Evolutionary conservation across 1,140 invertebrate species (phyloP).

Genomic region (Drosophila repleta): DNA sequence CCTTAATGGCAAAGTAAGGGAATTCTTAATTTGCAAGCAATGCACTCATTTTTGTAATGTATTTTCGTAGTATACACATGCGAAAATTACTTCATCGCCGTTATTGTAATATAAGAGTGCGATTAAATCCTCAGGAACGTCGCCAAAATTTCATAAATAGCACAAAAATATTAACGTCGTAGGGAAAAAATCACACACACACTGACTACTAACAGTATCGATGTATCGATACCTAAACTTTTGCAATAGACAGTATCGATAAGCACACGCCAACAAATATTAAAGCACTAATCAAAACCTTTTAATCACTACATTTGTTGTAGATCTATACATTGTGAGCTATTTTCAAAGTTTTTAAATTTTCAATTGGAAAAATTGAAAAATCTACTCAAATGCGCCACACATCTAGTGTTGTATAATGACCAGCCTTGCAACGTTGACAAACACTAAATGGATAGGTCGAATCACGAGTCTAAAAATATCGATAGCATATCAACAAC

Average conservation of each 20-base stretch:
- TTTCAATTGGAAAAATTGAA: not conserved
- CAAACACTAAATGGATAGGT: conserved; percentile 12
- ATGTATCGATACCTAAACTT: conserved; percentile 29
- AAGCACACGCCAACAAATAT: not conserved
- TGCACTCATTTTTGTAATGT: conserved; percentile 32
- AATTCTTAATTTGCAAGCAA: conserved; percentile 43
- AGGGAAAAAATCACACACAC: conserved; percentile 52
- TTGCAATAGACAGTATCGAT: conserved; percentile 14
- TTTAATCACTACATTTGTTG: not conserved
- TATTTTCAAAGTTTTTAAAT: not conserved
- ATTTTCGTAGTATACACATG: conserved; percentile 18
- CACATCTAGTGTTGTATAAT: conserved; percentile 25
- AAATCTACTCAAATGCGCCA: conserved; percentile 9
- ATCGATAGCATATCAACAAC: conserved; percentile 55
- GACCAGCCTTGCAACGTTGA: not conserved
- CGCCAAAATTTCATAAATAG: conserved; percentile 28
- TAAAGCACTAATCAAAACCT: not conserved
- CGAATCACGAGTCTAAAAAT: conserved; percentile 6
- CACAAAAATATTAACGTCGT: conserved; percentile 46
- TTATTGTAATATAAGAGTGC: conserved; percentile 28
- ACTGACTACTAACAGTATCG: conserved; percentile 24
- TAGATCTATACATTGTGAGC: not conserved
- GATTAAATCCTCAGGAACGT: conserved; percentile 17
- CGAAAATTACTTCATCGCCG: not conserved
- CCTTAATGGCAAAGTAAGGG: conserved; percentile 35